Conservation (phyloP, 2,797 vertebrate species). For the Chromobotia macracanthus region DNA sequence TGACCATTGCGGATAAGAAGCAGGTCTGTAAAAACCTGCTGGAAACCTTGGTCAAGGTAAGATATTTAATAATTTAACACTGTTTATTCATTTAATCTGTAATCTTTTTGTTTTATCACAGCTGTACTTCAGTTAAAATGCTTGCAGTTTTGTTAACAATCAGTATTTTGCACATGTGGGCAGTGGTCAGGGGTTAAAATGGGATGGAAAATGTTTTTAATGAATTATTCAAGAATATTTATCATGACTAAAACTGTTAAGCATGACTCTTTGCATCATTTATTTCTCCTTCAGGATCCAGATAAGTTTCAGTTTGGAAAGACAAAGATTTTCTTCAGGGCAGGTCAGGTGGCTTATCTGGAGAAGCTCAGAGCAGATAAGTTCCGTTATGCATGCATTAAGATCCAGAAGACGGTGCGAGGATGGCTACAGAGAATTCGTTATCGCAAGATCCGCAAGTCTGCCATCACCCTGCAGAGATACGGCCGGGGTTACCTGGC, state of each 20-base stretch:
- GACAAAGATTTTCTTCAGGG: conserved; percentile 97
- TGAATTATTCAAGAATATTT: background rate
- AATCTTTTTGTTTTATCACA: background rate
- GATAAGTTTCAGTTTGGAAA: conserved; percentile 96
- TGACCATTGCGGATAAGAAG: conserved; percentile 82
- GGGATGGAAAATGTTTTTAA: background rate
- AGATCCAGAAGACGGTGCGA: conserved; percentile 91
- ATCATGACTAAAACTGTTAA: too few species aligned
- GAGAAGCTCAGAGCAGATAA: conserved; percentile 91
- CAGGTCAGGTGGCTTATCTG: conserved; percentile 95
- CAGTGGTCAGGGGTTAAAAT: too few species aligned
- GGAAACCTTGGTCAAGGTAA: conserved; percentile 88
- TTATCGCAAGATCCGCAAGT: conserved; percentile 78
- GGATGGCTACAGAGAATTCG: conserved; percentile 88
- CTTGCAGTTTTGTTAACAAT: too few species aligned
- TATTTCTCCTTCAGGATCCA: conserved; percentile 80
- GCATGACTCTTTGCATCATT: background rate
- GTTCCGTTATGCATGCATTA: conserved; percentile 90
- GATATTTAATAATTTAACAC: background rate
- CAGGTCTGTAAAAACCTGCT: conserved; percentile 83
- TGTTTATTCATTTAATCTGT: background rate
- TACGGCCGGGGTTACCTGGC: conserved; percentile 83
- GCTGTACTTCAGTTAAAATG: too few species aligned
- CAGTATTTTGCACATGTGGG: too few species aligned
- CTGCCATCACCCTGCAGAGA: conserved; percentile 81